Conservation (phyloP, 2,888 invertebrate genomes). For the Xestobium rufovillosum region DNA sequence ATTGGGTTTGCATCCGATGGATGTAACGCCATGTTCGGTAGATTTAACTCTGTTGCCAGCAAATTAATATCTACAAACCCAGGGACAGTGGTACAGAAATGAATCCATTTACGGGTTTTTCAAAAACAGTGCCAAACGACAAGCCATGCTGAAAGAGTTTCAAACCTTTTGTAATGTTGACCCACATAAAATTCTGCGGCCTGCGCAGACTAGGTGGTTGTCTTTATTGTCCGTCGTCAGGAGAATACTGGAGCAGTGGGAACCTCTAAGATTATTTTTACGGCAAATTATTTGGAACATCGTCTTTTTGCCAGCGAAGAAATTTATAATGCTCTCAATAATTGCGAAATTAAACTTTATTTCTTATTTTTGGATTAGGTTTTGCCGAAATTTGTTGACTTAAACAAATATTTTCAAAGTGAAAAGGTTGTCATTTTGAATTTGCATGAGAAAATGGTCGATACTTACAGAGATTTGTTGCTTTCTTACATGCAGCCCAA, state of each 20-base stretch:
- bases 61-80: not conserved
- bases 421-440: not conserved
- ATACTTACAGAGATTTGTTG: not conserved
- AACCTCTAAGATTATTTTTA: slow-evolving; percentile 14
- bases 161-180: slow-evolving; percentile 6
- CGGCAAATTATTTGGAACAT: slow-evolving; percentile 1
- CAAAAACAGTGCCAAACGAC: slow-evolving; percentile 9
- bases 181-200: slow-evolving; percentile 13
- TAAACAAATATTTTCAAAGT: slow-evolving; percentile 1
- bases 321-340: not conserved
- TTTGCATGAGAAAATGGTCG: not conserved
- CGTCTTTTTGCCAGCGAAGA: slow-evolving; percentile 2
- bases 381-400: not conserved
- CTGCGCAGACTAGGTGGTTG: slow-evolving; percentile 15
- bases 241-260: slow-evolving; percentile 12
- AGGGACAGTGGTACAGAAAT: not conserved
- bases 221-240: slow-evolving; percentile 10
- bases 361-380: slow-evolving; percentile 1
- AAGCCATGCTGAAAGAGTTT: slow-evolving; percentile 7
- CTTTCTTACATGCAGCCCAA: not conserved
- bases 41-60: not conserved
- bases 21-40: not conserved
- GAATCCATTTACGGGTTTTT: slow-evolving; percentile 9
- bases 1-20: slow-evolving; percentile 1
- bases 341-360: not conserved